Base-by-base conservation (phyloP, 37 sponge, comb jelly and placozoan species). In the Agelas oroides region DNA sequence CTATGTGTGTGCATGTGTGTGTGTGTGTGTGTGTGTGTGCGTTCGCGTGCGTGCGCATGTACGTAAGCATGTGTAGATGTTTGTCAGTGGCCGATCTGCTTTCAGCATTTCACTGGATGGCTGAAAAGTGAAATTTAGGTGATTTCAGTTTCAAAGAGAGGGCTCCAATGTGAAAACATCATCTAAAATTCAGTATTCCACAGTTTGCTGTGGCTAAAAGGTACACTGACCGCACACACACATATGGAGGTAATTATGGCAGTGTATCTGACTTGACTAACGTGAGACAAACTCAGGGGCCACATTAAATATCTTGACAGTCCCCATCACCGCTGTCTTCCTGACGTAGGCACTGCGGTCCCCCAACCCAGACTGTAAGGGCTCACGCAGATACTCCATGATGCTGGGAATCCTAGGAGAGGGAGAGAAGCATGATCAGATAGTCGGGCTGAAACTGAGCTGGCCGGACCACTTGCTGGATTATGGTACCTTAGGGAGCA, bases 401-500 rank as follows among this genome's bases (percentile, higher is more conserved):
- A 99, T 80, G 62, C 74, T 86, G 13, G 94, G 82, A 0, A 98
- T 66, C 63, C 96, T 96, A 80, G 0, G 76, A 16, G 27, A 63
- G 12, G 57, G 28, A 61, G 27, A n/a, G n/a, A n/a, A n/a, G n/a
- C n/a, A n/a, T n/a, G n/a, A n/a, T n/a, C n/a, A n/a, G n/a, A n/a
- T n/a, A n/a, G n/a, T n/a, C n/a, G n/a, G n/a, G n/a, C n/a, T n/a
- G n/a, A n/a, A n/a, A n/a, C n/a, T n/a, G n/a, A n/a, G n/a, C n/a
- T n/a, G n/a, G n/a, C n/a, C n/a, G n/a, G n/a, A n/a, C n/a, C n/a
- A n/a, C n/a, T n/a, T n/a, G n/a, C n/a, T n/a, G n/a, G n/a, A n/a
- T n/a, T n/a, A n/a, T n/a, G n/a, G n/a, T n/a, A 95, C 98, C 96
- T 95, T n/a, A 97, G 88, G 14, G 91, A 90, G 55, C 96, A 95